Conservation (phyloP, 2,113 vertebrate species). For the Ptyas mucosa region DNA sequence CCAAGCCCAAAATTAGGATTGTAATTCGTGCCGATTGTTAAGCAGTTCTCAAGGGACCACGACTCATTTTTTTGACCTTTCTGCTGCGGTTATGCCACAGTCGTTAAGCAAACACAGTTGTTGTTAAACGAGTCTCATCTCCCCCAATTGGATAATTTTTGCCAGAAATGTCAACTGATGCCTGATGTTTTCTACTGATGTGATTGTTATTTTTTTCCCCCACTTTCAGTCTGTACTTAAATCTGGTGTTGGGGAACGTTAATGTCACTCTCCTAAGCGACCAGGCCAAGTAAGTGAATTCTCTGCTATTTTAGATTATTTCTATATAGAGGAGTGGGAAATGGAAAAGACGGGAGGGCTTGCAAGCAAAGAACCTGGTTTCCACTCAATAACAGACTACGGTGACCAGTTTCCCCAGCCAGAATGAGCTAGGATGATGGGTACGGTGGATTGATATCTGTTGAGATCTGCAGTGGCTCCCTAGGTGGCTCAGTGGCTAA, state of each 20-base stretch:
- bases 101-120: background rate
- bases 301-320: background rate
- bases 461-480: background rate
- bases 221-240: slow-evolving; percentile 89
- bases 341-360: background rate
- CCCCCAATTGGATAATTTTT: background rate
- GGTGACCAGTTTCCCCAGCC: background rate
- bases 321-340: background rate
- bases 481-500: too few species aligned
- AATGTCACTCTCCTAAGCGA: slow-evolving; percentile 97
- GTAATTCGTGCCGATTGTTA: too few species aligned
- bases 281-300: slow-evolving; percentile 86
- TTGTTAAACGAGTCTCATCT: background rate
- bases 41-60: too few species aligned
- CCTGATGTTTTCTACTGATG: background rate
- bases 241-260: slow-evolving; percentile 92
- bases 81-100: background rate
- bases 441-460: background rate
- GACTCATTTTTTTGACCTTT: background rate
- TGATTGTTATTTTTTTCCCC: background rate
- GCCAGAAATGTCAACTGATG: background rate
- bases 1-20: too few species aligned
- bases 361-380: background rate
- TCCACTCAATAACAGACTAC: background rate
- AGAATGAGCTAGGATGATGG: background rate